Base-by-base conservation (phyloP, 2,888 invertebrate species). In the Lepidochitona cinerea region DNA sequence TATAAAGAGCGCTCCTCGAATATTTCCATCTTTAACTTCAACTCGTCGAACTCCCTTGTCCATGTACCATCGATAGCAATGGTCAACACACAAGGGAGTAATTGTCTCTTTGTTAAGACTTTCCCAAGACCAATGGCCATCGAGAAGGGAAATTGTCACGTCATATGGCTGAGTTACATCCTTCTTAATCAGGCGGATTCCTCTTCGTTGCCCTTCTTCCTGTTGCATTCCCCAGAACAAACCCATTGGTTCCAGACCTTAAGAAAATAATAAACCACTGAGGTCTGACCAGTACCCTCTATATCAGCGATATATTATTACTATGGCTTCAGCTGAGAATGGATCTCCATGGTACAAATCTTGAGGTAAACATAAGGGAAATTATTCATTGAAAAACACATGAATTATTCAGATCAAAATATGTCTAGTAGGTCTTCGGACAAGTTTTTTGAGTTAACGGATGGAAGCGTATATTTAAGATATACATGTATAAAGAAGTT, bases 171-270 rank as follows among this genome's bases (percentile, higher is more conserved):
- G 26, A 1, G 70, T 67, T 4, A 79, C 75, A 65, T 80, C 72
- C 49, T 59, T 68, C 52, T 72, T 72, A 54, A 73, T 52, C 64
- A 79, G 70, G 5, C 79, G 67, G 0, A 49, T 12, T 0, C 79
- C 79, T 1, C 0, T 12, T 33, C 37, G 36, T 59, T 75, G 70
- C 12, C 72, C 77, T 9, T 37, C 52, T 26, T 53, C 75, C 23
- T 65, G 70, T 18, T 52, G 37, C 74, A 76, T 9, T 35, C 71
- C 18, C 41, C 41, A 41, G 41, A 41, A 41, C 41, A 41, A 41
- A 12, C 41, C 41, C 41, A 41, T 41, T 18, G 41, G 41, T 41
- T 41, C 41, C 9, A 18, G 9, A 12, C 41, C 41, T 41, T n/a
- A n/a, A n/a, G n/a, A n/a, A n/a, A n/a, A n/a, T n/a, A n/a, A n/a